phyloP scores from a whole-genome alignment of 2,797 vertebrate species.

The Oceanodroma leucorhoa region DNA sequence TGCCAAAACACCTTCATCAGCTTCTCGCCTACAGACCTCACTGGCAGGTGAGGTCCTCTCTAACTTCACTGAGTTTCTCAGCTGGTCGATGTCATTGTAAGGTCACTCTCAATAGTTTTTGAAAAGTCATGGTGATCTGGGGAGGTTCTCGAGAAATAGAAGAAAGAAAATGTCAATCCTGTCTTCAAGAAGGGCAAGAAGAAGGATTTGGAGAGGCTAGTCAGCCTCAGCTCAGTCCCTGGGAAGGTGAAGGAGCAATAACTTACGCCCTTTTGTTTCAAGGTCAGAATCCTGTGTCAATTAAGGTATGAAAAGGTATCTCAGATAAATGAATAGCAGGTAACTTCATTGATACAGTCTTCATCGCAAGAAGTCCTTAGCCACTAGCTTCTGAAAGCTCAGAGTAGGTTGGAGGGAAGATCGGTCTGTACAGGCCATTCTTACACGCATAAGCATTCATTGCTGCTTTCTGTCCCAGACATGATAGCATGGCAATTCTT shows the following conservation, averaged over 20 bases:
- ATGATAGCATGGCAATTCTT: background rate
- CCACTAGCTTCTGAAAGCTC: background rate
- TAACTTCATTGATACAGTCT: background rate
- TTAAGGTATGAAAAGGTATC: background rate
- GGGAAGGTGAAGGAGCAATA: background rate
- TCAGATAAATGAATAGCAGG: background rate
- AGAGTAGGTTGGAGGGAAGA: background rate
- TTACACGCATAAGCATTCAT: background rate
- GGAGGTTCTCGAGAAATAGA: background rate
- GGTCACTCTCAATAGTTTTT: background rate
- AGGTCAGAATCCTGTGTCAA: background rate
- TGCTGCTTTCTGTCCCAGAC: background rate
- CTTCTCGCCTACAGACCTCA: background rate
- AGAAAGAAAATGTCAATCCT: background rate
- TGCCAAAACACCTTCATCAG: background rate
- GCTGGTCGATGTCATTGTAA: background rate
- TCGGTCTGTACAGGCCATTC: background rate
- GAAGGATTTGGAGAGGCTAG: background rate
- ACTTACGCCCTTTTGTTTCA: background rate
- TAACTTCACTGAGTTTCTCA: background rate
- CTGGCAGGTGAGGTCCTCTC: background rate
- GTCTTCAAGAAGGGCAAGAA: background rate
- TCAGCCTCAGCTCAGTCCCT: background rate
- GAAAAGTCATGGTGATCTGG: background rate
- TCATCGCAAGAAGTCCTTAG: background rate